Conservation (phyloP, 2,113 vertebrate genomes). For the Ardeotis arabs region DNA sequence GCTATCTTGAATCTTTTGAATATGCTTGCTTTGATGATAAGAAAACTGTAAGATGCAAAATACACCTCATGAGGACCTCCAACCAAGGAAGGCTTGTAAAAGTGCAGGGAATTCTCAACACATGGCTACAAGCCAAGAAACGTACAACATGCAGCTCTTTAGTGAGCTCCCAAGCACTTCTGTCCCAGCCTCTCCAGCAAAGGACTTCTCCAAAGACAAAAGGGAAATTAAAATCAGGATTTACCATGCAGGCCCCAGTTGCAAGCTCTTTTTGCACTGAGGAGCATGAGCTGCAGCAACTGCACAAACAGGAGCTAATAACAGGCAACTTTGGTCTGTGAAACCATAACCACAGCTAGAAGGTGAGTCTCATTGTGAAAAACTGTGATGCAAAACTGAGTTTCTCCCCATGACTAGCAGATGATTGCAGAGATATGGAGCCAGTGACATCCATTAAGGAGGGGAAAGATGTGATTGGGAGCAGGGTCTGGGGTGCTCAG, state of each 20-base stretch:
- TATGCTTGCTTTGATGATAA: not conserved
- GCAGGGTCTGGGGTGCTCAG: not conserved
- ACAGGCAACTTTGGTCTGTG: not conserved
- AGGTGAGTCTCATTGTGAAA: constrained; percentile 46
- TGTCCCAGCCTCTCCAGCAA: not conserved
- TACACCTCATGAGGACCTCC: not conserved
- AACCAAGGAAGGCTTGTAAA: not conserved
- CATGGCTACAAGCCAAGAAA: not conserved
- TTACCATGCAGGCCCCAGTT: not conserved
- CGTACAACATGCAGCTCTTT: not conserved
- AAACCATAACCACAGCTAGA: constrained; percentile 58
- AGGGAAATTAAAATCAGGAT: not conserved
- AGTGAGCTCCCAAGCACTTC: not conserved
- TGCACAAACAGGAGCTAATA: constrained; percentile 25
- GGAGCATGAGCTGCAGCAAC: constrained; percentile 2
- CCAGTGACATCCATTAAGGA: not conserved
- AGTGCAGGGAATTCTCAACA: not conserved
- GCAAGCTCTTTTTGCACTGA: not conserved
- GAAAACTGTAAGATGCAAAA: not conserved
- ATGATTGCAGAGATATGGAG: not conserved
- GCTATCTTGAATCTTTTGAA: not conserved
- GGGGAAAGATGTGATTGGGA: not conserved
- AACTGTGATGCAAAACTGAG: not conserved
- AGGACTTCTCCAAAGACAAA: not conserved
- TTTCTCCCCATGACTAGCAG: not conserved